Evolutionary conservation across 2,888 invertebrate species (phyloP).

Genomic region (Arenicola marina): DNA sequence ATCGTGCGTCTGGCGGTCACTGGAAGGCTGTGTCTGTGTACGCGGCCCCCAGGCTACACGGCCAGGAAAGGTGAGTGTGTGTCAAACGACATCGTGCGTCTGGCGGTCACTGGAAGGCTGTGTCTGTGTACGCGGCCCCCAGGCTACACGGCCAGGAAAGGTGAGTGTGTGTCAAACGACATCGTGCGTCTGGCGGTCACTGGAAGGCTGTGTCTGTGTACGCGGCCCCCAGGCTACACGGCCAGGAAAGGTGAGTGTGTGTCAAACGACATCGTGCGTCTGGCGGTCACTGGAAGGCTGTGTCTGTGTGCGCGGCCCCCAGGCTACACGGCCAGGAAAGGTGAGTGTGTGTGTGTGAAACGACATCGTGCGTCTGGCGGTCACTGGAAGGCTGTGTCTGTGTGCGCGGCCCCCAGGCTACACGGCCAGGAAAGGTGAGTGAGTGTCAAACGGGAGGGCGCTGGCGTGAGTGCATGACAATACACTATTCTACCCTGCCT

Average conservation of each 20-base stretch:
- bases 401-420: slow-evolving; percentile 74
- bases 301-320: neutral
- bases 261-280: no score
- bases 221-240: slow-evolving; percentile 70
- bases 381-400: slow-evolving; percentile 83
- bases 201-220: slow-evolving; percentile 81
- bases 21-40: slow-evolving; percentile 80
- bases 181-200: no score
- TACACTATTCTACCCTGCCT: no score
- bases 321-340: slow-evolving; percentile 37
- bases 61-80: neutral
- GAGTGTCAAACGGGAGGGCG: no score
- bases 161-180: no score
- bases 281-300: no score
- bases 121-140: neutral
- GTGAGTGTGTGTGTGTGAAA: neutral
- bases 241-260: slow-evolving; percentile 11
- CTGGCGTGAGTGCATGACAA: no score
- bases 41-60: slow-evolving; percentile 70
- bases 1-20: slow-evolving; percentile 82
- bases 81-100: no score
- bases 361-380: slow-evolving; percentile 75
- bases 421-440: neutral
- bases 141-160: neutral
- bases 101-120: no score